phyloP scores from a whole-genome alignment of 2,113 vertebrate species.

The Dinomys branickii region DNA sequence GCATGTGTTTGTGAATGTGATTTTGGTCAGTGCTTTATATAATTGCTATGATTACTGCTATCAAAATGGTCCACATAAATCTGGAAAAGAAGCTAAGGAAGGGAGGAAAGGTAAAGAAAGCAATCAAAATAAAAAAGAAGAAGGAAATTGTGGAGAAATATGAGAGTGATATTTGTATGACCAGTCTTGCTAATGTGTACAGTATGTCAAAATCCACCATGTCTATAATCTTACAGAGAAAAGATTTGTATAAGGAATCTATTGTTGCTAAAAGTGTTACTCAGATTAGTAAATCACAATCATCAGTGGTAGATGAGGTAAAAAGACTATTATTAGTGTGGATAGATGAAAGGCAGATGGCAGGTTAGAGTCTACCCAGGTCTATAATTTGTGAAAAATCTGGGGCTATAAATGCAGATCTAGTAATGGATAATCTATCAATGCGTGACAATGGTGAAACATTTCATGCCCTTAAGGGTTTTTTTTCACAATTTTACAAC shows the following conservation, averaged over 20 bases:
- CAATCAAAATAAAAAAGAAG: background rate
- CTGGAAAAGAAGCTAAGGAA: background rate
- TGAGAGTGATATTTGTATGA: background rate
- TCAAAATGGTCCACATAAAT: background rate
- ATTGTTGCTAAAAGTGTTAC: background rate
- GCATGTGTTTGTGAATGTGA: background rate
- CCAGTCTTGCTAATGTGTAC: background rate
- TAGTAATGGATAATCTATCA: background rate
- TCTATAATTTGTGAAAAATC: background rate
- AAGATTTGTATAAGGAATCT: background rate
- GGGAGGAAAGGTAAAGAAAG: background rate
- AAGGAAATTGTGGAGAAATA: background rate
- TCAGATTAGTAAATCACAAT: background rate
- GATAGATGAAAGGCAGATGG: background rate
- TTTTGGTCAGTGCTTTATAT: background rate
- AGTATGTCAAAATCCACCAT: background rate
- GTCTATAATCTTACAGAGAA: background rate
- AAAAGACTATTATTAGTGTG: background rate
- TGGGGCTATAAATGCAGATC: background rate
- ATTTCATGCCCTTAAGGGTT: background rate
- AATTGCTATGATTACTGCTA: background rate
- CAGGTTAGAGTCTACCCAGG: background rate
- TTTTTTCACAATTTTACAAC: background rate
- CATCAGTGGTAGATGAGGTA: background rate
- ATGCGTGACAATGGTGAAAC: background rate